Conservation (phyloP, 2,797 vertebrate genomes). For the Enteromius unitaeniatus region DNA sequence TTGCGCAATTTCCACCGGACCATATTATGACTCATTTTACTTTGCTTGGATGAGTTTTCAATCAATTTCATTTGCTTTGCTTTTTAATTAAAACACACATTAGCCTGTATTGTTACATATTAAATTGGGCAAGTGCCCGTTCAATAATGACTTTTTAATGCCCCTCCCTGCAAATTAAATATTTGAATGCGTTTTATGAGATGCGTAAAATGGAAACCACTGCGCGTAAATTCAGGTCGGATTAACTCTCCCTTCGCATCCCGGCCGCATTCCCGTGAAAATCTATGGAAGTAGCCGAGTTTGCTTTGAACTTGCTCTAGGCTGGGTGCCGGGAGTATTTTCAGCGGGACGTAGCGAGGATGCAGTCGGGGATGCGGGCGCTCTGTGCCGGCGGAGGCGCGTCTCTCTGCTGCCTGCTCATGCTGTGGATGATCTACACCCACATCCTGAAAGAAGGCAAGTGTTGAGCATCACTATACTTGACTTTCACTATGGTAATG, state of each 20-base stretch:
- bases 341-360: slow-evolving; percentile 67
- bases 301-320: slow-evolving; percentile 37
- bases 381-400: slow-evolving; percentile 85
- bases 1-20: slow-evolving; percentile 31
- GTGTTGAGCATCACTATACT: slow-evolving; percentile 50
- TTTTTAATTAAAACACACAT: neutral
- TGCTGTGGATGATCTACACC: slow-evolving; percentile 86
- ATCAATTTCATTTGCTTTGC: neutral
- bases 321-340: slow-evolving; percentile 45
- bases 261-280: slow-evolving; percentile 18
- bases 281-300: slow-evolving; percentile 56
- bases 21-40: slow-evolving; percentile 16
- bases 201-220: slow-evolving; percentile 52
- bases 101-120: neutral
- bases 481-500: slow-evolving; percentile 20
- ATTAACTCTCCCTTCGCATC: slow-evolving; percentile 32
- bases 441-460: slow-evolving; percentile 86
- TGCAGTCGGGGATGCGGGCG: slow-evolving; percentile 84
- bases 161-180: neutral
- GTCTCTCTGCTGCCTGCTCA: slow-evolving; percentile 85
- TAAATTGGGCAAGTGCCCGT: neutral
- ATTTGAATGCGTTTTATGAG: slow-evolving; percentile 20
- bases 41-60: slow-evolving; percentile 36
- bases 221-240: slow-evolving; percentile 43
- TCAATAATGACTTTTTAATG: slow-evolving; percentile 22